Evolutionary conservation across 2,888 invertebrate species (phyloP).

Genomic region (Crematogaster levior): DNA sequence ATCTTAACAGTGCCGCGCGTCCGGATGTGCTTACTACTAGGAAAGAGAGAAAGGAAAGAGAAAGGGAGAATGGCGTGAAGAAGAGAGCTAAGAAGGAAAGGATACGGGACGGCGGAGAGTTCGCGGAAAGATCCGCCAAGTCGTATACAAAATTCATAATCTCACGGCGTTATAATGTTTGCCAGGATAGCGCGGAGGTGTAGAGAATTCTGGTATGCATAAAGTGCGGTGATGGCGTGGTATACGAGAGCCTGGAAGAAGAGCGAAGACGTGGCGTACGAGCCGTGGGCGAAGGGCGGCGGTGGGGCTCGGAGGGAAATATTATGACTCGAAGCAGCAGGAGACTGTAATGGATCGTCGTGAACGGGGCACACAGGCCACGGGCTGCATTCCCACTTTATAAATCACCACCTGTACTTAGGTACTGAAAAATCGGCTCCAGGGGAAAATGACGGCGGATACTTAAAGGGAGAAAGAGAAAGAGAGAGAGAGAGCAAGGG

Average conservation of each 20-base stretch:
- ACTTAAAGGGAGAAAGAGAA: constrained; percentile 43
- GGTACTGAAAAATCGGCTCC: constrained; percentile 72
- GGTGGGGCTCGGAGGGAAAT: constrained; percentile 68
- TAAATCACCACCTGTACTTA: constrained; percentile 75
- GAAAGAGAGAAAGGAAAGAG: constrained; percentile 14
- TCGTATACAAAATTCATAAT: constrained; percentile 82
- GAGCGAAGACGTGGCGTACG: constrained; percentile 35
- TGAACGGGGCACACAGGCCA: constrained; percentile 67
- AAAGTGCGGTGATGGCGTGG: constrained; percentile 67
- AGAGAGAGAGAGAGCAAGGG: constrained; percentile 2
- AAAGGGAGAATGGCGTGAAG: neutral
- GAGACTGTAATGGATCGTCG: constrained; percentile 77
- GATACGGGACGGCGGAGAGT: constrained; percentile 26
- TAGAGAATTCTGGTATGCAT: constrained; percentile 57
- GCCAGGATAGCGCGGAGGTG: constrained; percentile 69
- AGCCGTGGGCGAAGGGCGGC: neutral
- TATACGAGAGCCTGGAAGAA: constrained; percentile 52
- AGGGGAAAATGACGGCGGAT: constrained; percentile 60
- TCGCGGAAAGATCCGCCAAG: constrained; percentile 60
- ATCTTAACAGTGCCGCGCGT: constrained; percentile 24
- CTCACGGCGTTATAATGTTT: constrained; percentile 79
- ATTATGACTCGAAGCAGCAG: constrained; percentile 77
- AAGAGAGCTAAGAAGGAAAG: constrained; percentile 23
- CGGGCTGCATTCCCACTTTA: constrained; percentile 75
- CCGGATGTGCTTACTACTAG: constrained; percentile 27